Base-by-base conservation (phyloP, 1,140 invertebrate genomes). In the Trypoxylus dichotomus region DNA sequence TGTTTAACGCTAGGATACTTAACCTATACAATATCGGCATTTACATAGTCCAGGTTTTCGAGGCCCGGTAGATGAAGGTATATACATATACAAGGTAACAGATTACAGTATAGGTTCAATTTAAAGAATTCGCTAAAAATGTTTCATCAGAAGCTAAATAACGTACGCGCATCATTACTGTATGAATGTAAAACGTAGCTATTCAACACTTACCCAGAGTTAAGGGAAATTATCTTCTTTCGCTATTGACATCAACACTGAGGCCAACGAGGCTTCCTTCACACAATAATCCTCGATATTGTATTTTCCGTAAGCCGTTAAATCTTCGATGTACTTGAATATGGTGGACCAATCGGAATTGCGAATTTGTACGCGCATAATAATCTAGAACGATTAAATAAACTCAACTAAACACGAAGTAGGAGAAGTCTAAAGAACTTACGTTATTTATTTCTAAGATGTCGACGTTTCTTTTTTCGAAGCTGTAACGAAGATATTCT, bases 241-340 rank as follows among this genome's bases (percentile, higher is more conserved):
- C 29, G 72, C 77, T 19, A 78, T 42, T 60, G 21, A 24, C 7
- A 78, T 41, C 37, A 78, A 60, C 6, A 78, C 72, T 19, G 74
- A 47, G 41, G 63, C 72, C 24, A 78, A 42, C 11, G 77, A 58
- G 11, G 77, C 74, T 75, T 78, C 77, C 11, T 47, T 63, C 1
- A 78, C 29, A n/a, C 24, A 54, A 54, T 75, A 90, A 90, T 97
- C 95, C 86, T 97, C 95, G 41, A 88, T 88, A 80, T 87, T 86
- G 77, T 87, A 86, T 83, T 86, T 86, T 7, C 85, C 84, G n/a
- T 79, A 68, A 75, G 76, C 77, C 5, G 79, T 77, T 5, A 27
- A 10, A 32, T 2, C 32, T 32, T 79, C 80, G 1, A 79, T 77
- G 43, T 78, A 74, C 15, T 74, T 58, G 47, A 79, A 80, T 11